Evolutionary conservation across 2,888 invertebrate genomes (phyloP).

Genomic region (Phymatocera aterrima): DNA sequence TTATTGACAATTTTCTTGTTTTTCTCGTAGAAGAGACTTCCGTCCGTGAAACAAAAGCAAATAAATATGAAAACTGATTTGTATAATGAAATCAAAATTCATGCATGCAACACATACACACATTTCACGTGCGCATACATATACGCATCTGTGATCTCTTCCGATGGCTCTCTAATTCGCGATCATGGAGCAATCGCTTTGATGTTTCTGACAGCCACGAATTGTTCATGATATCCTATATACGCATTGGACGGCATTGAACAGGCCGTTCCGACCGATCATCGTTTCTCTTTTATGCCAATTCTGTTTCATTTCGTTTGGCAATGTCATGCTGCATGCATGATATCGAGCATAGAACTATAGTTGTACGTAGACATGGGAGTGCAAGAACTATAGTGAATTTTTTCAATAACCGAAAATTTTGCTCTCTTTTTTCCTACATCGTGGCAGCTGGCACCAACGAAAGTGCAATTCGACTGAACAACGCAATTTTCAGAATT

Average conservation of each 20-base stretch:
- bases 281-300: constrained; percentile 13
- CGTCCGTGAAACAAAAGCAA: too few relatives aligned
- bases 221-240: constrained; percentile 25
- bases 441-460: too few relatives aligned
- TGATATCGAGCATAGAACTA: too few relatives aligned
- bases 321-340: not conserved
- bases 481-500: too few relatives aligned
- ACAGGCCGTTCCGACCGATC: constrained; percentile 2
- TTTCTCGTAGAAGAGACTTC: too few relatives aligned
- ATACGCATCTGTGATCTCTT: not conserved
- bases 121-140: not conserved
- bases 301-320: not conserved
- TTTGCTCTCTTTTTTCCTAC: not conserved
- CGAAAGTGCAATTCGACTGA: too few relatives aligned
- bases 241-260: not conserved
- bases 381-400: not conserved
- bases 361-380: too few relatives aligned
- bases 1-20: too few relatives aligned
- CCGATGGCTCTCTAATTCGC: not conserved
- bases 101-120: not conserved
- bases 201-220: constrained; percentile 32
- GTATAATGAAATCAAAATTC: not conserved
- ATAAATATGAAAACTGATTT: too few relatives aligned
- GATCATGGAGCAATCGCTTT: constrained; percentile 14
- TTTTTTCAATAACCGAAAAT: constrained; percentile 16